These are phyloP conservation scores for Malurus leucopterus DNA, from an alignment of 2,797 vertebrate genomes.

Conservation along the genomic window DNA sequence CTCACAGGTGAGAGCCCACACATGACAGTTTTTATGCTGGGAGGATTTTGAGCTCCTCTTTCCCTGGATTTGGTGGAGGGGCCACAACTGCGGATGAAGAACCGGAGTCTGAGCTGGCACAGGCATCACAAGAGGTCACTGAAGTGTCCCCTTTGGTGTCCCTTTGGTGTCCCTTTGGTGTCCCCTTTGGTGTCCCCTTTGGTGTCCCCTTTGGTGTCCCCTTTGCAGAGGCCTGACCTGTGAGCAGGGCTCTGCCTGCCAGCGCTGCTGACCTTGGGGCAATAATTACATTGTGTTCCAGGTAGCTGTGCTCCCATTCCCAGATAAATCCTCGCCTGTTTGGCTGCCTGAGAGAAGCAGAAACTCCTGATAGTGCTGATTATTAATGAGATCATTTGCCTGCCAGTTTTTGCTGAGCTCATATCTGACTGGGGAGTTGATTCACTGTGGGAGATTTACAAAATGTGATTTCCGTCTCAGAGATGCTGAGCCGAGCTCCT, in stretches of 20 bases:
- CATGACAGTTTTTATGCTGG: rapidly evolving
- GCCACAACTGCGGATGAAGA: neutral
- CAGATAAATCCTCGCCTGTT: neutral
- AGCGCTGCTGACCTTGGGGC: neutral
- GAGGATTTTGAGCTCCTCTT: neutral
- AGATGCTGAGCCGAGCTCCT: slow-evolving; percentile 51
- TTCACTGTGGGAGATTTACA: slow-evolving; percentile 22
- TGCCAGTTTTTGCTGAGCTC: slow-evolving; percentile 59
- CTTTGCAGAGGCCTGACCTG: neutral
- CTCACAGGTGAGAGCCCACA: rapidly evolving
- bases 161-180: neutral
- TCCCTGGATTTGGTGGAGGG: neutral
- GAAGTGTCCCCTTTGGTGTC: neutral
- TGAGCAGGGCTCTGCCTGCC: neutral
- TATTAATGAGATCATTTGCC: slow-evolving; percentile 62
- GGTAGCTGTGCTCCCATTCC: neutral
- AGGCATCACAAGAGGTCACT: neutral
- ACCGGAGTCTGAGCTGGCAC: neutral
- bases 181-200: no score
- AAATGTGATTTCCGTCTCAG: slow-evolving; percentile 8
- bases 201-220: no score
- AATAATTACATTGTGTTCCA: neutral
- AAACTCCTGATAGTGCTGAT: slow-evolving; percentile 41
- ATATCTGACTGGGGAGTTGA: slow-evolving; percentile 50
- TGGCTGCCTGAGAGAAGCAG: slow-evolving; percentile 3